phyloP scores from a whole-genome alignment of 2,113 vertebrate genomes.

The Megaceryle maxima region DNA sequence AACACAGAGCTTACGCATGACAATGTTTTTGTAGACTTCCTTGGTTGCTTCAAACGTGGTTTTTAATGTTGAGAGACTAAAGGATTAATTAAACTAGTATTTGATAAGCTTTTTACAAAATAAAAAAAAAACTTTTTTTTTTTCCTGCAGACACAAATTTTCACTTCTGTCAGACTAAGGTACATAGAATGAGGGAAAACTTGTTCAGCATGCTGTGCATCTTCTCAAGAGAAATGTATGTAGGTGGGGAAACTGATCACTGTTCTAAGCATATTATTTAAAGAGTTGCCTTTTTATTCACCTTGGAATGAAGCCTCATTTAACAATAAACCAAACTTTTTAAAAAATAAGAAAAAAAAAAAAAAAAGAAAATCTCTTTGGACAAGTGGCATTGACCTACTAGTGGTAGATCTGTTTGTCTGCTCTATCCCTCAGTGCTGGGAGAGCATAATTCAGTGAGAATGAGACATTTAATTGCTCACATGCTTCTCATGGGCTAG shows the following conservation, averaged over 20 bases:
- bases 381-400: not conserved
- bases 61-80: slow-evolving; percentile 60
- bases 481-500: not conserved
- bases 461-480: not conserved
- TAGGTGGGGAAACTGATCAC: not conserved
- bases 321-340: not conserved
- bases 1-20: slow-evolving; percentile 47
- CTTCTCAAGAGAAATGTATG: not conserved
- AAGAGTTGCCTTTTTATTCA: slow-evolving; percentile 40
- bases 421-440: not conserved
- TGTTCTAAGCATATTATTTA: slow-evolving; percentile 15
- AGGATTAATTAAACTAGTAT: slow-evolving; percentile 28
- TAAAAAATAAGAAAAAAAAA: not conserved
- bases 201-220: slow-evolving; percentile 11
- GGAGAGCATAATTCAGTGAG: not conserved
- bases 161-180: slow-evolving; percentile 21
- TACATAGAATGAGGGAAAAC: slow-evolving; percentile 1
- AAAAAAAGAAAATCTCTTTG: not conserved
- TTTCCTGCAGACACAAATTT: slow-evolving; percentile 40
- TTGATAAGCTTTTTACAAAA: slow-evolving; percentile 63
- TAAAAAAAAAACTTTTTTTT: not conserved
- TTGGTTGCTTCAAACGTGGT: slow-evolving; percentile 38
- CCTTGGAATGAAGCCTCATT: not conserved
- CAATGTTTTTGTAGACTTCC: slow-evolving; percentile 37
- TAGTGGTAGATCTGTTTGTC: not conserved